phyloP scores from a whole-genome alignment of 2,888 invertebrate genomes.

The Acholoe squamosa region DNA sequence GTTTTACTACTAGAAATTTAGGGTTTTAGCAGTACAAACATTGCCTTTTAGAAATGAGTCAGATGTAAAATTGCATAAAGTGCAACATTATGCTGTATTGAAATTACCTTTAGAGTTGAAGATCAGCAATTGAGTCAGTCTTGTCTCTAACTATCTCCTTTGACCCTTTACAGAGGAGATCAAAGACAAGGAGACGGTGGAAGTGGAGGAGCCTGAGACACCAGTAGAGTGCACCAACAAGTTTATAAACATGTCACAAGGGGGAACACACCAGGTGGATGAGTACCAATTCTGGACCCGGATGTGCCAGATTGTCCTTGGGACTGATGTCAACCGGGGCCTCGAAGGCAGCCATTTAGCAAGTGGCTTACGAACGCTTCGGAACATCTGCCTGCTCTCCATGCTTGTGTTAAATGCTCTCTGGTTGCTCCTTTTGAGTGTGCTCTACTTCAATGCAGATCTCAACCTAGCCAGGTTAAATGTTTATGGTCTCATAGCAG shows the following conservation, averaged over 20 bases:
- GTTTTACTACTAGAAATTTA: too few species aligned
- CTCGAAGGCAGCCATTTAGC: conserved; percentile 68
- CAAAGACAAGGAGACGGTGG: too few species aligned
- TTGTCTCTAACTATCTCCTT: too few species aligned
- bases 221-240: conserved; percentile 54
- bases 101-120: too few species aligned
- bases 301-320: conserved; percentile 68
- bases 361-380: conserved; percentile 68
- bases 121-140: too few species aligned
- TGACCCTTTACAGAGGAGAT: too few species aligned
- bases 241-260: conserved; percentile 42
- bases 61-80: too few species aligned
- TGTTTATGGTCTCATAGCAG: conserved; percentile 71
- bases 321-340: conserved; percentile 69
- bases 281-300: conserved; percentile 73
- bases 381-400: conserved; percentile 69
- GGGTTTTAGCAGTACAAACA: too few species aligned
- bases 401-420: conserved; percentile 70
- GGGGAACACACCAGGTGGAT: conserved; percentile 45
- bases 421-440: conserved; percentile 70
- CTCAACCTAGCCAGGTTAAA: conserved; percentile 72
- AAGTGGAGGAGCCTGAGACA: neutral
- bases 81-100: too few species aligned
- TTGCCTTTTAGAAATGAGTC: too few species aligned
- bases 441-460: conserved; percentile 71